A percentile compares a stretch with the other conserved stretches of the same genome.
These are phyloP conservation scores for Genyomyrus donnyi DNA, from an alignment of 2,113 vertebrate species.

Conservation along the genomic window DNA sequence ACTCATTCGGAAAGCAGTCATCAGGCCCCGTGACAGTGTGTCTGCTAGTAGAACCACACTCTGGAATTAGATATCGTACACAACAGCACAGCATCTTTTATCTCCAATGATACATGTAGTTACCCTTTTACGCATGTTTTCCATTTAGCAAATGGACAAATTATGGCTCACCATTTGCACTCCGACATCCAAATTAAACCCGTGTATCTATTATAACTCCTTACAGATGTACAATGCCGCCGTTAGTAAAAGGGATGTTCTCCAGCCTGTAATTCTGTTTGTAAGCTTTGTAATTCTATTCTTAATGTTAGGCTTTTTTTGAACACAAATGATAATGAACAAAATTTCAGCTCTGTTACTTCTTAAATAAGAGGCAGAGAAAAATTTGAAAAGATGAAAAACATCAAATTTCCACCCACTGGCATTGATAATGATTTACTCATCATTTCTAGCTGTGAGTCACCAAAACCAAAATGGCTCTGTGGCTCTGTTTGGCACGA, in stretches of 20 bases:
- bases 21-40: not conserved
- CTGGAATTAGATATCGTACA: not conserved
- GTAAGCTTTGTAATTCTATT: not conserved
- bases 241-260: not conserved
- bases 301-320: not conserved
- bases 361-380: not conserved
- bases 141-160: not conserved
- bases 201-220: not conserved
- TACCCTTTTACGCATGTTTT: not conserved
- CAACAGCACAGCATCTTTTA: not conserved
- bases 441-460: slow-evolving; percentile 8
- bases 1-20: too few species aligned
- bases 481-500: not conserved
- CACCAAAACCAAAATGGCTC: slow-evolving; percentile 6
- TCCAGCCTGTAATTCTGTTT: not conserved
- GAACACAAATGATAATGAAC: not conserved
- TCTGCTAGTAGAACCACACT: not conserved
- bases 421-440: not conserved
- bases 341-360: not conserved
- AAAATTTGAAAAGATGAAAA: not conserved
- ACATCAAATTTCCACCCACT: slow-evolving; percentile 9
- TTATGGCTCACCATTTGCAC: not conserved
- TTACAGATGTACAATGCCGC: not conserved
- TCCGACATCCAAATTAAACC: slow-evolving; percentile 9
- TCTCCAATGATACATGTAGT: not conserved